Evolutionary conservation across 2,797 vertebrate genomes (phyloP), one percentile per base, ranked within the genome.

Genomic region (Huso huso): DNA sequence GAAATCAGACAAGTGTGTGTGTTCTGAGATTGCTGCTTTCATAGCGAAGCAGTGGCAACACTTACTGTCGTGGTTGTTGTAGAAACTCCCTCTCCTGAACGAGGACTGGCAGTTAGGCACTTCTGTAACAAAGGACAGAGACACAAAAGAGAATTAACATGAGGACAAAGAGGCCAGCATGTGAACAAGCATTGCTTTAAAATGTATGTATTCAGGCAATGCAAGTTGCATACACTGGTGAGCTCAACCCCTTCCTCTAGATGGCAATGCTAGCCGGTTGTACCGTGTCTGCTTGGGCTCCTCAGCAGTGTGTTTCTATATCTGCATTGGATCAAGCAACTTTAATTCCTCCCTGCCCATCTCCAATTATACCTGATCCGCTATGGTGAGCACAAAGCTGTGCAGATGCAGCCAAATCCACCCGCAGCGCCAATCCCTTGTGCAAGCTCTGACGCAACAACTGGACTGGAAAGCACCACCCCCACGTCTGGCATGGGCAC

Each of bases 51-150:
- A 37, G 37, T 37, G 37, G 37, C 37, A 37, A 37, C 37, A 37
- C 90, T 93, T 86, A 97, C 96, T 86, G 5, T 98, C 94, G 71
- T 91, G 92, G 86, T 84, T 90, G 75, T 84, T 89, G 88, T 92
- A 98, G 85, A 94, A 91, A 6, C 83, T 88, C 11, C 87, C 88
- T 83, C 90, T 91, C 77, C 93, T 87, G 71, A 94, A 97, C 0
- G 92, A 89, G 59, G 95, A 94, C 86, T 95, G 95, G 83, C 96
- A 98, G 82, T 94, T 96, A 88, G 96, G 95, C 93, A 98, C 94
- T 95, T 98, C 95, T 98, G 90, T 23, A 78, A 87, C 63, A 77
- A 49, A 87, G 10, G 55, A 13, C 55, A 58, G 55, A 2, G 0
- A 58, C 9, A 58, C 10, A 58, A 2, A 7, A 58, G 55, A 58